These are phyloP conservation scores for Melitaea athalia DNA, from an alignment of 2,888 invertebrate species.

Conservation along the genomic window DNA sequence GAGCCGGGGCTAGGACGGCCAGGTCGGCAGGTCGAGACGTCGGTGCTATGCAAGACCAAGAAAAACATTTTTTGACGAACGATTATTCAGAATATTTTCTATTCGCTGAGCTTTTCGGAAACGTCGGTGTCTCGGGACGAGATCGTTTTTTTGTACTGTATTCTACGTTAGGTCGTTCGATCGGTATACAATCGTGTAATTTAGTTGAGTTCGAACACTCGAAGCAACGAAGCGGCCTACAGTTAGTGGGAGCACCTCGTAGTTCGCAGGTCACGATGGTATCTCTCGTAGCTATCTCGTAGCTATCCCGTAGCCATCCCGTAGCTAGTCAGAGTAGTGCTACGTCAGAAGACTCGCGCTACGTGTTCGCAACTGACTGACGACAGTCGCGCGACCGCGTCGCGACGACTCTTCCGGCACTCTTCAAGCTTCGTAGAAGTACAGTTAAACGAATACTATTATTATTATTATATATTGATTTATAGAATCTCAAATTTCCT, in stretches of 20 bases:
- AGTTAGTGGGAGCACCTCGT: slow-evolving; percentile 2
- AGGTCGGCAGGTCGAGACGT: slow-evolving; percentile 5
- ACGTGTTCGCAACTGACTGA: neutral
- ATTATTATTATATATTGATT: slow-evolving; percentile 24
- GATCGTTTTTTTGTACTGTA: neutral
- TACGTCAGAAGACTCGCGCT: slow-evolving; percentile 1
- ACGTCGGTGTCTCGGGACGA: neutral
- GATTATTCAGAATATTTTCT: slow-evolving; percentile 13
- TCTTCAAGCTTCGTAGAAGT: slow-evolving; percentile 56
- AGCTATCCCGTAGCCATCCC: slow-evolving; percentile 1
- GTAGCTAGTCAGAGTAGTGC: slow-evolving; percentile 19
- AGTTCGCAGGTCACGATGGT: neutral
- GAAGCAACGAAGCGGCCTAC: neutral
- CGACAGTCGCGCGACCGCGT: slow-evolving; percentile 10
- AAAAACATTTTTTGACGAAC: slow-evolving; percentile 42
- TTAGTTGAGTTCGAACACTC: neutral
- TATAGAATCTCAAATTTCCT: slow-evolving; percentile 38
- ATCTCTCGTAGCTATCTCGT: slow-evolving; percentile 25
- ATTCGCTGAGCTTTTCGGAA: neutral
- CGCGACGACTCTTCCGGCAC: slow-evolving; percentile 30
- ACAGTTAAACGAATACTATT: slow-evolving; percentile 37
- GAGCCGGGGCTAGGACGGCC: neutral
- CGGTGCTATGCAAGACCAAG: slow-evolving; percentile 75
- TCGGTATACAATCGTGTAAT: neutral
- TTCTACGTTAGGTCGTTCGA: neutral